phyloP scores from a whole-genome alignment of 1,140 invertebrate genomes.

The Leptinotarsa texana region DNA sequence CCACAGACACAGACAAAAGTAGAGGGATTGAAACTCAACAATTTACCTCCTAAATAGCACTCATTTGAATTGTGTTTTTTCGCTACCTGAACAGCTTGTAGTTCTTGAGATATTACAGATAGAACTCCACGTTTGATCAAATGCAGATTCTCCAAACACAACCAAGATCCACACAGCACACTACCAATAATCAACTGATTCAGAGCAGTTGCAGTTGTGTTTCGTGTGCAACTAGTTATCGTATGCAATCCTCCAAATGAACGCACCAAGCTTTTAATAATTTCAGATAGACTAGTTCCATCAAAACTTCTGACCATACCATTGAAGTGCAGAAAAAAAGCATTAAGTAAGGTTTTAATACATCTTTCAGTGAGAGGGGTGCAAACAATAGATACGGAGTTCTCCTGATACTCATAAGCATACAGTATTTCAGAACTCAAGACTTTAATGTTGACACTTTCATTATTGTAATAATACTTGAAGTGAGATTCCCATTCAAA shows the following conservation, averaged over 20 bases:
- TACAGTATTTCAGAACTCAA: conserved; percentile 82
- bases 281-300: conserved; percentile 89
- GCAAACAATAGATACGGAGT: conserved; percentile 72
- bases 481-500: conserved; percentile 89
- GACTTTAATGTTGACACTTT: conserved; percentile 75
- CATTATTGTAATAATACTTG: conserved; percentile 86
- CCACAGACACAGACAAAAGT: conserved; percentile 53
- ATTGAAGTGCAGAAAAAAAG: conserved; percentile 74
- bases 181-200: conserved; percentile 87
- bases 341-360: conserved; percentile 82
- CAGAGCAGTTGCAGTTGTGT: conserved; percentile 86
- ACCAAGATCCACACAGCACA: conserved; percentile 85
- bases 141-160: conserved; percentile 75
- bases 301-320: conserved; percentile 80
- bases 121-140: conserved; percentile 41
- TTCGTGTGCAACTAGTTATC: conserved; percentile 90
- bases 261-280: conserved; percentile 79
- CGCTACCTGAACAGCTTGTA: conserved; percentile 75
- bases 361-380: conserved; percentile 81
- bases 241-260: conserved; percentile 88
- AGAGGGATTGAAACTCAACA: conserved; percentile 3
- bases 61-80: conserved; percentile 69
- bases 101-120: conserved; percentile 49
- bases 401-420: conserved; percentile 90
- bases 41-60: conserved; percentile 58